Percentiles rank a stretch among this genome's conserved stretches.
Conservation (phyloP, 2,113 vertebrate species). For the Pimephales promelas region DNA sequence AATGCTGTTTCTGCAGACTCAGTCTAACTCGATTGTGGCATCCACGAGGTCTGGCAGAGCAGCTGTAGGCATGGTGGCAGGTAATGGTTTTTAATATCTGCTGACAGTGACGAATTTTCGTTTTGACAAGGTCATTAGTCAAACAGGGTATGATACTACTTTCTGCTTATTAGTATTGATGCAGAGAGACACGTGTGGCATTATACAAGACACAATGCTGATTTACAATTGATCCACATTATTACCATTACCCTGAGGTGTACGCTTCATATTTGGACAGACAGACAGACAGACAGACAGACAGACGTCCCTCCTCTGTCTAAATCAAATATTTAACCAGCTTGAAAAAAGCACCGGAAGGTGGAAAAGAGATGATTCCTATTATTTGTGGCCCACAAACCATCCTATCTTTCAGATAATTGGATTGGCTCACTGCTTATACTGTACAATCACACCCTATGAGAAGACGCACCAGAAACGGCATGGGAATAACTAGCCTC, state of each 20-base stretch:
- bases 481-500: slow-evolving; percentile 22
- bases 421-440: neutral
- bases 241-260: slow-evolving; percentile 27
- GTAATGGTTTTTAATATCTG: slow-evolving; percentile 35
- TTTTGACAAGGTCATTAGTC: slow-evolving; percentile 46
- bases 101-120: slow-evolving; percentile 47
- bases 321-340: neutral
- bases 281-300: too few species aligned
- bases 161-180: slow-evolving; percentile 42
- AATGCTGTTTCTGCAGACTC: neutral
- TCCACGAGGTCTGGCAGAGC: neutral
- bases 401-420: neutral
- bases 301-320: neutral
- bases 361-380: slow-evolving; percentile 13
- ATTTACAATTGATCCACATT: slow-evolving; percentile 38
- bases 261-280: slow-evolving; percentile 6
- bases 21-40: neutral
- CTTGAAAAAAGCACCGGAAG: neutral
- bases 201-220: slow-evolving; percentile 15
- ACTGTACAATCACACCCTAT: neutral
- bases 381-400: slow-evolving; percentile 27
- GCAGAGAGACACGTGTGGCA: slow-evolving; percentile 13
- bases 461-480: neutral
- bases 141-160: slow-evolving; percentile 31
- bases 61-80: slow-evolving; percentile 30